Percentiles rank a stretch among this genome's conserved stretches.
phyloP scores from a whole-genome alignment of 2,888 invertebrate species.

The Stomorhina lunata region DNA sequence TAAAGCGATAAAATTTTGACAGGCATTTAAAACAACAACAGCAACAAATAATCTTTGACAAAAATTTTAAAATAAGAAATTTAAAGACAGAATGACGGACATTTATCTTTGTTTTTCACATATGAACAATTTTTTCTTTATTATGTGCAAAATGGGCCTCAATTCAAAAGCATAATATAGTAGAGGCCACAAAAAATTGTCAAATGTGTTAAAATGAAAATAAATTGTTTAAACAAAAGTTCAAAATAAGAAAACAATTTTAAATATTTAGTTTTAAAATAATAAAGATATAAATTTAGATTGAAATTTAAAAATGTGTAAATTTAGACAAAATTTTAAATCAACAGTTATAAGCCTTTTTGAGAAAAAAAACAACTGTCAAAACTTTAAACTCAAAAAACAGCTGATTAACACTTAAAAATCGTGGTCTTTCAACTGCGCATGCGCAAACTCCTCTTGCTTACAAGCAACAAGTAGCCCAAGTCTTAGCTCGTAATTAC shows the following conservation, averaged over 20 bases:
- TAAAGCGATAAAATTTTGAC: slow-evolving; percentile 66
- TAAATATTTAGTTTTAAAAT: slow-evolving; percentile 15
- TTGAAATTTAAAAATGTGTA: slow-evolving; percentile 16
- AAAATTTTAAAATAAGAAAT: background rate
- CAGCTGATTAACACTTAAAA: slow-evolving; percentile 54
- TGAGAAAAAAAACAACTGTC: background rate
- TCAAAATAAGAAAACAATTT: slow-evolving; percentile 13
- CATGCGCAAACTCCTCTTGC: too few relatives aligned
- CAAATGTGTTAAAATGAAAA: slow-evolving; percentile 63
- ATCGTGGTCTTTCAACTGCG: too few relatives aligned
- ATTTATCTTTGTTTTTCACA: slow-evolving; percentile 35
- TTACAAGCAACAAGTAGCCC: slow-evolving; percentile 48
- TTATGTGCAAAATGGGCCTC: slow-evolving; percentile 54
- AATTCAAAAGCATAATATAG: too few relatives aligned
- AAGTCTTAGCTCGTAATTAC: slow-evolving; percentile 55
- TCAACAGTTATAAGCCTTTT: slow-evolving; percentile 37
- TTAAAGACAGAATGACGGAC: slow-evolving; percentile 1
- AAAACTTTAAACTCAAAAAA: slow-evolving; percentile 17
- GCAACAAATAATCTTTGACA: slow-evolving; percentile 18
- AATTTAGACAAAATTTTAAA: slow-evolving; percentile 45
- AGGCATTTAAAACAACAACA: slow-evolving; percentile 59
- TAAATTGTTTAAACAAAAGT: slow-evolving; percentile 56
- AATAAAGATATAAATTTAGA: slow-evolving; percentile 7
- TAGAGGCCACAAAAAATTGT: slow-evolving; percentile 42
- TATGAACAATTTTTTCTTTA: slow-evolving; percentile 18